Evolutionary conservation across 2,888 invertebrate genomes (phyloP), one percentile per base, ranked within the genome.

Genomic region (Melikaiella ostensackeni): DNA sequence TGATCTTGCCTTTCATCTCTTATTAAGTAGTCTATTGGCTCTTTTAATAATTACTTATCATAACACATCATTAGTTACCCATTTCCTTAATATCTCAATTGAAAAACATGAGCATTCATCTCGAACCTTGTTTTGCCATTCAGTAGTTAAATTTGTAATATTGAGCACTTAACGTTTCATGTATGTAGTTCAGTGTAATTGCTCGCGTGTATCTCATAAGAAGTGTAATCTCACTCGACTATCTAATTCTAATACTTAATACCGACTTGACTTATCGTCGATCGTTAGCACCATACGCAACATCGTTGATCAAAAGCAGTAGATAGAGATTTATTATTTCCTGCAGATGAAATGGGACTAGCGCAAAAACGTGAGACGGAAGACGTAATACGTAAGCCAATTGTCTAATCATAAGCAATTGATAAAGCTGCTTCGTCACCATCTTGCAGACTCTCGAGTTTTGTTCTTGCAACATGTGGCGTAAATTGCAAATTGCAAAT

Each of bases 121-220:
- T 46, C 46, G 24, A 50, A 9, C 6, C 61, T 61, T 2, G 24
- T 42, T 64, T 64, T 38, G 16, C 7, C 42, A 24, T 24, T 16
- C 24, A 24, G 24, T 24, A 7, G 2, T 42, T 8, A 42, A 66
- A 66, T 66, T 66, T 74, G 77, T 42, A 74, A 75, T 78, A 77
- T 75, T 76, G 42, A 79, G 75, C 73, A 73, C 64, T 64, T 1
- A 8, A n/a, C 24, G 64, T 64, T 64, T n/a, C n/a, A n/a, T n/a
- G 16, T 35, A 64, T 64, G 42, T 64, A 24, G 42, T 64, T 64
- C 42, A 66, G 42, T 66, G 27, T 66, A 66, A 66, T 66, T 66
- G 64, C 64, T 66, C 42, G 13, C 38, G 42, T 24, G 42, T 66
- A 66, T 66, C 42, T 27, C 42, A 66, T 66, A 46, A 66, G 24